Conservation (phyloP, 2,797 vertebrate species). For the Karalla daura region DNA sequence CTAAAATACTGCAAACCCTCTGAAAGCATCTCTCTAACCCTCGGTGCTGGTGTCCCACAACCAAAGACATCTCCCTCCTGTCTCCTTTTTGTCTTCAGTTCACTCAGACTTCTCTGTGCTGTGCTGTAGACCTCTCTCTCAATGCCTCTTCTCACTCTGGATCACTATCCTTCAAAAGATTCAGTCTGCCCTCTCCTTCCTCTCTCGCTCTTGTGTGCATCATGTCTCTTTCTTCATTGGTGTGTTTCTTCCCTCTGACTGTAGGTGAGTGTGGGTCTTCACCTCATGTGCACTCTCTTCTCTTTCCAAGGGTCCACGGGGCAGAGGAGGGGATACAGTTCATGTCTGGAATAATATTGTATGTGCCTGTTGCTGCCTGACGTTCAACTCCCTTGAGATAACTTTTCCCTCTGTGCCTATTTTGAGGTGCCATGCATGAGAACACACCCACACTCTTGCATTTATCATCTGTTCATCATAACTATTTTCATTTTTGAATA, state of each 20-base stretch:
- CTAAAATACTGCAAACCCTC: background rate
- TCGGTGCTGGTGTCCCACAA: background rate
- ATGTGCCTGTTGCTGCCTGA: too few species aligned
- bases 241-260: background rate
- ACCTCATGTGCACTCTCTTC: background rate
- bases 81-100: background rate
- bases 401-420: too few species aligned
- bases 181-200: background rate
- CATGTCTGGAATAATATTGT: too few species aligned
- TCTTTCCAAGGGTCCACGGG: too few species aligned
- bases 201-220: background rate
- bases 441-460: too few species aligned
- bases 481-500: too few species aligned
- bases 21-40: background rate
- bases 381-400: too few species aligned
- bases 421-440: too few species aligned
- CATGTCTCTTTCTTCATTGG: background rate
- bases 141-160: slow-evolving; percentile 3
- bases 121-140: background rate
- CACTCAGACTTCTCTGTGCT: background rate
- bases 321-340: too few species aligned
- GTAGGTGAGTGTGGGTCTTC: background rate
- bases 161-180: background rate
- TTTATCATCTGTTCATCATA: too few species aligned
- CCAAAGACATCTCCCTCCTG: background rate